These are phyloP conservation scores for Macrocentrus cingulum DNA, from an alignment of 1,140 invertebrate genomes.

Conservation along the genomic window DNA sequence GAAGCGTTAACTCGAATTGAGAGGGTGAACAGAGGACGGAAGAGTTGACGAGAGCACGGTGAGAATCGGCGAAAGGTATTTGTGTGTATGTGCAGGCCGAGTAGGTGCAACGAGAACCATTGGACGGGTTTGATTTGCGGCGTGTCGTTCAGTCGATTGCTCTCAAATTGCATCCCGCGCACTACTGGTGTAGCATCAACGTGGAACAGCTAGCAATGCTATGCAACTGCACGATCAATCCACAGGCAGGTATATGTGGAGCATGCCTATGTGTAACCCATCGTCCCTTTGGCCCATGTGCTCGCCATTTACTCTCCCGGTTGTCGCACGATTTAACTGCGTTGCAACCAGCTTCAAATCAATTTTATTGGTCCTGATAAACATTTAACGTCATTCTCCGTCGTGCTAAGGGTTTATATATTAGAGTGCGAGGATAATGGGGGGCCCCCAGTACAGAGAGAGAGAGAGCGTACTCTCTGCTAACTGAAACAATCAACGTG, in stretches of 20 bases:
- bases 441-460: no score
- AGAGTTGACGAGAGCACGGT: slow-evolving; percentile 1
- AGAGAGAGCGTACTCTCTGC: no score
- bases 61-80: slow-evolving; percentile 1
- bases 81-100: slow-evolving; percentile 21
- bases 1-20: slow-evolving; percentile 42
- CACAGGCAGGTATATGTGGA: no score
- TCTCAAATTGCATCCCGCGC: slow-evolving; percentile 50
- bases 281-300: neutral
- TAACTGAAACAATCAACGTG: no score
- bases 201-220: slow-evolving; percentile 31
- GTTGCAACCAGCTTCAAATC: neutral
- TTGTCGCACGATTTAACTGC: neutral
- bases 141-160: slow-evolving; percentile 57
- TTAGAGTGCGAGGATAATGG: no score
- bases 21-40: slow-evolving; percentile 18
- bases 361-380: slow-evolving; percentile 2
- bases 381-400: no score
- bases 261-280: no score
- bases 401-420: no score
- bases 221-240: neutral
- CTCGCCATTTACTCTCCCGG: neutral
- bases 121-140: slow-evolving; percentile 53
- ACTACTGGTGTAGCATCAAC: slow-evolving; percentile 37
- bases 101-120: slow-evolving; percentile 30